Conservation (phyloP, 1,140 invertebrate species). For the Dryas iulia region DNA sequence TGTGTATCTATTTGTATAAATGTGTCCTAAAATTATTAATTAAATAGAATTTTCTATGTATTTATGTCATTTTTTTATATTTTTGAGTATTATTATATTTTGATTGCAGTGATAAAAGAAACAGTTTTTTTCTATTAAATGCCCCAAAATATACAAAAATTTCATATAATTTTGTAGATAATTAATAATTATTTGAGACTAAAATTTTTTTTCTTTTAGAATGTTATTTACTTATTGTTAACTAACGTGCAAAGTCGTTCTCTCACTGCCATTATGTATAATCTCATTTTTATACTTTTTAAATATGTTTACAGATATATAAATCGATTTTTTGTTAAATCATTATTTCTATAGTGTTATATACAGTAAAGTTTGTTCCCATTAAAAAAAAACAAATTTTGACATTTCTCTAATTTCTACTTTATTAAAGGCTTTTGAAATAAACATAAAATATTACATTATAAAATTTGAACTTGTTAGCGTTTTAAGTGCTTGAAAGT, state of each 20-base stretch:
- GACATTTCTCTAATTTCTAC: neutral
- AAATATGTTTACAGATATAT: neutral
- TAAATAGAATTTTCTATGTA: neutral
- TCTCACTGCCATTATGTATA: conserved; percentile 15
- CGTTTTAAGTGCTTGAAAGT: neutral
- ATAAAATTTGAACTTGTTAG: neutral
- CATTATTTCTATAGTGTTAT: too few relatives aligned
- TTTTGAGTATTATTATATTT: neutral
- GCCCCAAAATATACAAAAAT: neutral
- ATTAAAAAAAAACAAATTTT: too few relatives aligned
- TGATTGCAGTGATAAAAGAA: neutral
- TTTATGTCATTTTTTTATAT: neutral
- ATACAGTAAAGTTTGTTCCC: too few relatives aligned
- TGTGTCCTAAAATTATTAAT: neutral
- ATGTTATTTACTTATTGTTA: too few relatives aligned
- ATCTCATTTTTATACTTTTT: neutral
- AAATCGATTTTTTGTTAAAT: neutral
- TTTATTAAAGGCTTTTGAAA: neutral
- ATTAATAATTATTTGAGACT: neutral
- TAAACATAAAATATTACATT: neutral
- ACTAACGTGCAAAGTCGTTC: neutral
- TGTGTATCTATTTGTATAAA: neutral
- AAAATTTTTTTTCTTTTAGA: neutral
- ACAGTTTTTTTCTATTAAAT: neutral
- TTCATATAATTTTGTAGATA: neutral